Evolutionary conservation across 2,888 invertebrate genomes (phyloP).

Genomic region (Cerceris rybyensis): DNA sequence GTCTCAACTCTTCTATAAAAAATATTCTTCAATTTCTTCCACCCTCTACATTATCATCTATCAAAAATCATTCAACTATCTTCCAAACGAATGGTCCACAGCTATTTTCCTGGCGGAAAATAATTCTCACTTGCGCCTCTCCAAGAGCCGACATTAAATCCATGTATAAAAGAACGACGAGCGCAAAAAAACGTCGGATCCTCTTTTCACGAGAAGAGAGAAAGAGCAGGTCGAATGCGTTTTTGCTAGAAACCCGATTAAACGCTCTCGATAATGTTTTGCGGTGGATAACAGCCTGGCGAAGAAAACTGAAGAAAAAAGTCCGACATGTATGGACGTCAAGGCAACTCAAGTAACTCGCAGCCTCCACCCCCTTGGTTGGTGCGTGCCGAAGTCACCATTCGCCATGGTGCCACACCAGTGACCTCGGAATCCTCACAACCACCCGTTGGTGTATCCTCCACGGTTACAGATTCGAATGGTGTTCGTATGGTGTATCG

Average conservation of each 20-base stretch:
- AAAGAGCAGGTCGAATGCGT: slow-evolving; percentile 26
- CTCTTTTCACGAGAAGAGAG: slow-evolving; percentile 35
- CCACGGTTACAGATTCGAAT: slow-evolving; percentile 79
- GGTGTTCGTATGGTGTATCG: slow-evolving; percentile 84
- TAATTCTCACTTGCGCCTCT: slow-evolving; percentile 22
- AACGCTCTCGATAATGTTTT: slow-evolving; percentile 53
- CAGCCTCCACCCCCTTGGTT: slow-evolving; percentile 84
- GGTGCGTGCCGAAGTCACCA: slow-evolving; percentile 87
- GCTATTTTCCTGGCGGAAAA: slow-evolving; percentile 2
- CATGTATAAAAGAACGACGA: slow-evolving; percentile 46
- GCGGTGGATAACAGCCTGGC: slow-evolving; percentile 62
- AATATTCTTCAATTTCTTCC: no score
- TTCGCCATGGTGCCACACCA: slow-evolving; percentile 83
- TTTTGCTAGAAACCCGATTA: slow-evolving; percentile 25
- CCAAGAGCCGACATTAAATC: slow-evolving; percentile 41
- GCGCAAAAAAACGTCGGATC: slow-evolving; percentile 30
- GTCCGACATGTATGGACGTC: slow-evolving; percentile 63
- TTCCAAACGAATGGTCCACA: background rate
- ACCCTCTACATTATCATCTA: no score
- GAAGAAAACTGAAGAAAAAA: slow-evolving; percentile 41
- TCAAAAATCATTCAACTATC: no score
- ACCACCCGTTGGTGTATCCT: slow-evolving; percentile 73
- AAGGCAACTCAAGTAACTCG: slow-evolving; percentile 46
- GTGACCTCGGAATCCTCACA: slow-evolving; percentile 72
- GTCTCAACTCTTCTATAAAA: background rate